Conservation (phyloP, 2,797 vertebrate species). For the Mormyrus proboscirostris region DNA sequence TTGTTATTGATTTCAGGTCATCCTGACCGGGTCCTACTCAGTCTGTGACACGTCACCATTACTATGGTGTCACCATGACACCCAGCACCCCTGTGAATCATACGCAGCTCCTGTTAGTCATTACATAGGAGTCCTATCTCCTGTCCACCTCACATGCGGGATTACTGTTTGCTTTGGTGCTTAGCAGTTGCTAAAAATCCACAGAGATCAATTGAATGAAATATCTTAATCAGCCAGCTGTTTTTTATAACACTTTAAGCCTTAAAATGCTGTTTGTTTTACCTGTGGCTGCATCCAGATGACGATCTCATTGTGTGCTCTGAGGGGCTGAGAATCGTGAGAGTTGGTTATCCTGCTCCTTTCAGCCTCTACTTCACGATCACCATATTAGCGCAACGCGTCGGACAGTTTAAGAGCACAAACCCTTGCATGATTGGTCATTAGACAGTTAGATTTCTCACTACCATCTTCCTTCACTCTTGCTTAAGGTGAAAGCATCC, state of each 20-base stretch:
- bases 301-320: not conserved
- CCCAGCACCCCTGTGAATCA: not conserved
- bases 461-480: not conserved
- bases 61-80: not conserved
- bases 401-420: not conserved
- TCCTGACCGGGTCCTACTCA: not conserved
- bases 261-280: not conserved
- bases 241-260: not conserved
- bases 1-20: not conserved
- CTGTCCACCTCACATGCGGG: not conserved
- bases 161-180: not conserved
- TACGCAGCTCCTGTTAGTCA: not conserved
- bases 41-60: not conserved
- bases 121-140: not conserved
- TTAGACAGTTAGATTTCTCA: not conserved
- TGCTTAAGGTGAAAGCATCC: not conserved
- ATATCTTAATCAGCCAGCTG: not conserved
- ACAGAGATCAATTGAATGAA: not conserved
- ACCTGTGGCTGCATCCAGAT: not conserved
- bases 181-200: not conserved
- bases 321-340: not conserved
- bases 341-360: not conserved
- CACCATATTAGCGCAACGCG: not conserved
- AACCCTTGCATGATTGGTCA: not conserved
- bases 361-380: not conserved